A percentile compares a stretch with the other conserved stretches of the same genome.
These are phyloP conservation scores for Papilio gigon DNA, from an alignment of 2,888 invertebrate species.

Conservation along the genomic window DNA sequence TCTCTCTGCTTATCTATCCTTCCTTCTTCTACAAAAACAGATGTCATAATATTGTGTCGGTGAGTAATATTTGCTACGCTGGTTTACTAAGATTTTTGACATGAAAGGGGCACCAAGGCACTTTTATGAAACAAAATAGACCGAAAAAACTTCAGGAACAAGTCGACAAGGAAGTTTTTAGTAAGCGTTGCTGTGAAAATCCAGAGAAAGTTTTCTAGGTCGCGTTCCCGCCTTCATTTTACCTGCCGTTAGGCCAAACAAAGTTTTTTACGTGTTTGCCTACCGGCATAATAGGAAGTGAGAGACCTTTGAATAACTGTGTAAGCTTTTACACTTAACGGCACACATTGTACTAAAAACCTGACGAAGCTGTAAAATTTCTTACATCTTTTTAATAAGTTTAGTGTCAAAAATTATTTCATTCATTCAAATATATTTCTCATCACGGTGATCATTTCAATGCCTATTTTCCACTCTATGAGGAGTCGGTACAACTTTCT, in stretches of 20 bases:
- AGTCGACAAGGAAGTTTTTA: conserved; percentile 21
- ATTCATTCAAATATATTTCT: too few species aligned
- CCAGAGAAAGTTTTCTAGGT: conserved; percentile 23
- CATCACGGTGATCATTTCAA: too few species aligned
- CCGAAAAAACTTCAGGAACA: conserved; percentile 21
- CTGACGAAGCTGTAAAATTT: neutral
- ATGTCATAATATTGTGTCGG: too few species aligned
- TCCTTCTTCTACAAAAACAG: too few species aligned
- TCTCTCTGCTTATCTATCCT: too few species aligned
- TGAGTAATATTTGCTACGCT: neutral
- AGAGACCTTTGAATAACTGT: conserved; percentile 12
- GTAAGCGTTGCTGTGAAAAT: conserved; percentile 22
- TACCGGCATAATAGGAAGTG: conserved; percentile 1
- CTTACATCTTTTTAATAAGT: neutral
- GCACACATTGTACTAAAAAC: neutral
- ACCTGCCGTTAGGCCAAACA: conserved; percentile 20
- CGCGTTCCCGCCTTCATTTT: conserved; percentile 23
- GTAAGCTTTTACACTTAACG: neutral
- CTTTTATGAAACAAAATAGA: conserved; percentile 1
- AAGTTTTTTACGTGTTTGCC: conserved; percentile 24
- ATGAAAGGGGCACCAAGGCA: neutral
- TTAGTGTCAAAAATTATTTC: too few species aligned
- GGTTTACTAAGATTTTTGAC: neutral
- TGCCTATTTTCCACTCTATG: too few species aligned
- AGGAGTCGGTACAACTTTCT: too few species aligned